phyloP scores from a whole-genome alignment of 2,888 invertebrate species.

The Drosophila rubida region DNA sequence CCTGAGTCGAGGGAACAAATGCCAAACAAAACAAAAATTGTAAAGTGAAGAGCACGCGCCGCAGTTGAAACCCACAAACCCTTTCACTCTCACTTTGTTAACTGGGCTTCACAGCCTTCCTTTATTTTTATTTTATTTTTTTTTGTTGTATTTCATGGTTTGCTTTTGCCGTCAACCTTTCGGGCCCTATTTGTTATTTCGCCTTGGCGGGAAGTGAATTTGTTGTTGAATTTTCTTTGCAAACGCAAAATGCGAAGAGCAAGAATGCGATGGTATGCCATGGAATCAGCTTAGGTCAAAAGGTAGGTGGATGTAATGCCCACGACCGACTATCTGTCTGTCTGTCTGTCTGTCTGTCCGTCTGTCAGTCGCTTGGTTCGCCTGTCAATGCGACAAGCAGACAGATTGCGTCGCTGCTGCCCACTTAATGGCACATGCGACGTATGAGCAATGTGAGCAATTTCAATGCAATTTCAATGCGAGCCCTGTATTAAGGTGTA shows the following conservation, averaged over 20 bases:
- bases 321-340: slow-evolving; percentile 24
- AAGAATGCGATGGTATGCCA: slow-evolving; percentile 9
- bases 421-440: slow-evolving; percentile 70
- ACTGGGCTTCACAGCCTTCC: slow-evolving; percentile 17
- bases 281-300: slow-evolving; percentile 40
- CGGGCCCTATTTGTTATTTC: slow-evolving; percentile 28
- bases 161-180: slow-evolving; percentile 70
- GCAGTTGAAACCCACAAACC: slow-evolving; percentile 13
- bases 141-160: slow-evolving; percentile 36
- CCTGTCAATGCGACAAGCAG: slow-evolving; percentile 36
- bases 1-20: slow-evolving; percentile 16
- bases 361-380: slow-evolving; percentile 25
- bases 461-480: slow-evolving; percentile 52
- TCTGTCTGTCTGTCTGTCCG: slow-evolving; percentile 28
- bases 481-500: slow-evolving; percentile 9
- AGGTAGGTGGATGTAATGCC: slow-evolving; percentile 45
- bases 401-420: slow-evolving; percentile 51
- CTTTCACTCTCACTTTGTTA: slow-evolving; percentile 50
- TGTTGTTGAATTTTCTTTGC: slow-evolving; percentile 58
- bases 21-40: slow-evolving; percentile 25
- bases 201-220: slow-evolving; percentile 73
- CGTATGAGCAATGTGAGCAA: slow-evolving; percentile 72
- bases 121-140: slow-evolving; percentile 23
- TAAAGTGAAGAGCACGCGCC: slow-evolving; percentile 29
- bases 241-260: slow-evolving; percentile 43